A percentile compares a stretch with the other conserved stretches of the same genome.
Evolutionary conservation across 2,888 invertebrate genomes (phyloP).

Genomic region (Eupithecia insigniata): DNA sequence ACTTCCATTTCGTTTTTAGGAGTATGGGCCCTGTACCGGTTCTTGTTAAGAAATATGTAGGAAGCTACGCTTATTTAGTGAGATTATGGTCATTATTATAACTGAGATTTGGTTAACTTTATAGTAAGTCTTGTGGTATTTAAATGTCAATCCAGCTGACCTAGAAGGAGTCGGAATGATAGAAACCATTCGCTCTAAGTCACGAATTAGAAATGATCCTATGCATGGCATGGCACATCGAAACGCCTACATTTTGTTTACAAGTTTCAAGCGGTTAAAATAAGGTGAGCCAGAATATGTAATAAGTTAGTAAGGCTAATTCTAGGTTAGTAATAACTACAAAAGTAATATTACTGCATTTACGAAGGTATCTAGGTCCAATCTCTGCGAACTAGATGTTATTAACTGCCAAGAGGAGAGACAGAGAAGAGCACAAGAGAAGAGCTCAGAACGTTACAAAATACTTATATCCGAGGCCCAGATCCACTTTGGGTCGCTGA

Average conservation of each 20-base stretch:
- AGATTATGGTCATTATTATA: background rate
- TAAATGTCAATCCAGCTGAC: background rate
- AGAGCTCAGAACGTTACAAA: background rate
- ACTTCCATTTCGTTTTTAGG: no score
- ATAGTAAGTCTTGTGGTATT: background rate
- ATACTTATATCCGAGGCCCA: background rate
- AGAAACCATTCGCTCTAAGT: no score
- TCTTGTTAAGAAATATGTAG: background rate
- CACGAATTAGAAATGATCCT: conserved; percentile 60
- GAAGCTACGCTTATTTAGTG: background rate
- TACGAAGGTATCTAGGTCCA: background rate
- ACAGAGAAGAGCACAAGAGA: no score
- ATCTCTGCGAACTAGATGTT: background rate
- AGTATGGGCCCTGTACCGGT: no score
- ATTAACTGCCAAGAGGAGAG: background rate
- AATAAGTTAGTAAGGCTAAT: background rate
- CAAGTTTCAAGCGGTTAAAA: conserved; percentile 43
- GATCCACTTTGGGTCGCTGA: no score
- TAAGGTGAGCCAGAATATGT: background rate
- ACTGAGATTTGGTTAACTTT: conserved; percentile 7
- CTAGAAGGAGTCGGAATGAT: no score
- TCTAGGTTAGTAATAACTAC: background rate
- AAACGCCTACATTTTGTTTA: conserved; percentile 19
- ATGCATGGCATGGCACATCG: conserved; percentile 35
- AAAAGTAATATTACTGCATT: background rate